Evolutionary conservation across 2,113 vertebrate species (phyloP), one percentile per base, ranked within the genome.

Genomic region (Nyctibius bracteatus): DNA sequence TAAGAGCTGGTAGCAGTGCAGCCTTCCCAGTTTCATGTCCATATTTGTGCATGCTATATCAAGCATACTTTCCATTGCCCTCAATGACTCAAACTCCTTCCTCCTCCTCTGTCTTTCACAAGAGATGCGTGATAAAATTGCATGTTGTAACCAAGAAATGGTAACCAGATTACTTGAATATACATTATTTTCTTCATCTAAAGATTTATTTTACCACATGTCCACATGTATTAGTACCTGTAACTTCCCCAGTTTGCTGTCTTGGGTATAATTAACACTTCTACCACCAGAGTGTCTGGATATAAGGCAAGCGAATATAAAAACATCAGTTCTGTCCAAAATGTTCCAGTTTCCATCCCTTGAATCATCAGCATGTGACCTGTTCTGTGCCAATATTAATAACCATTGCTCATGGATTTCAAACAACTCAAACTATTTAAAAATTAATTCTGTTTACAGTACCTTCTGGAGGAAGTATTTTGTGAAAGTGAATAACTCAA

Each of bases 31-130:
- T 25, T 90, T 90, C 92, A 96, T 97, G 93, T 97, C 97, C 97
- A 96, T 98, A 98, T 98, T 97, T 97, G 96, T 97, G 87, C 97
- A 97, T 95, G 96, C 47, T 96, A 12, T 75, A 96, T 81, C 82
- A 96, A 95, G 95, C 83, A 71, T 86, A 72, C 24, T 92, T 97
- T 94, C 86, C 96, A 78, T 52, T 71, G 88, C 82, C 43, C 89
- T 62, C 72, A 51, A 17, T 73, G 52, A 94, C 54, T 92, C 71
- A 82, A 93, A 87, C 73, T 73, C 44, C 35, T 91, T 92, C 73
- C 84, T 62, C 23, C 75, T 92, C 67, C 24, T 90, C 51, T 63
- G 67, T 83, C 65, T 57, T 92, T 86, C 65, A 86, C 61, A 61
- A 92, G 37, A 81, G 68, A 68, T 91, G 37, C 57, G 16, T 58